Percentiles rank a stretch among this genome's conserved stretches.
These are phyloP conservation scores for Hylia prasina DNA, from an alignment of 2,113 vertebrate genomes.

Conservation along the genomic window DNA sequence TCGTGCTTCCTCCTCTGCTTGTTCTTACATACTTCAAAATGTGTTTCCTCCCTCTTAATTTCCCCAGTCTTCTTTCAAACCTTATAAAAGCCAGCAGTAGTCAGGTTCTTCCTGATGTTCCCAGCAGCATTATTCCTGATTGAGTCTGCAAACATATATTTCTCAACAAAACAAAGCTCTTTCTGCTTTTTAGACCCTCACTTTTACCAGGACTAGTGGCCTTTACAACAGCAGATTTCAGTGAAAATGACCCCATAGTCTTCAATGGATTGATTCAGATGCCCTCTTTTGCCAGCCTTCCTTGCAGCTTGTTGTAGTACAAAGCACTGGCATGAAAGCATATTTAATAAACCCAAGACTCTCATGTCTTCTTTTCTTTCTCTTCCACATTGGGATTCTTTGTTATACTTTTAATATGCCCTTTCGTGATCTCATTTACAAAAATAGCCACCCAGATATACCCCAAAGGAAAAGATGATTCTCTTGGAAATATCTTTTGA, in stretches of 20 bases:
- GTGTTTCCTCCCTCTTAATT: not conserved
- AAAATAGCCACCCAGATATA: slow-evolving; percentile 39
- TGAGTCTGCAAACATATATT: not conserved
- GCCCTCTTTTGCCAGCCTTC: not conserved
- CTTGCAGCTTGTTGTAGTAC: not conserved
- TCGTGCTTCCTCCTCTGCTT: not conserved
- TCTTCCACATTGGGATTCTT: not conserved
- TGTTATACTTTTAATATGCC: not conserved
- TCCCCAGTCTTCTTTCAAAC: not conserved
- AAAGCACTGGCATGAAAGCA: not conserved
- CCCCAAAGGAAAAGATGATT: slow-evolving; percentile 36
- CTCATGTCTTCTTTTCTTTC: not conserved
- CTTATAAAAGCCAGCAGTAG: not conserved
- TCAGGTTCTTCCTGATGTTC: not conserved
- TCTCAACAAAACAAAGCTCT: not conserved
- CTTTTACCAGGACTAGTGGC: not conserved
- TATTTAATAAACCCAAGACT: not conserved
- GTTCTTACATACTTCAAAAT: not conserved
- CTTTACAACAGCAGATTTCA: not conserved
- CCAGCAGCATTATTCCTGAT: not conserved
- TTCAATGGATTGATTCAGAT: not conserved
- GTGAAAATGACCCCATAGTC: not conserved
- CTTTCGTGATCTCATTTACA: not conserved
- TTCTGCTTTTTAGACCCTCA: not conserved
- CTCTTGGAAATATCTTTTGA: not conserved